Evolutionary conservation across 2,888 invertebrate species (phyloP).

Genomic region (Creontiades dilutus): DNA sequence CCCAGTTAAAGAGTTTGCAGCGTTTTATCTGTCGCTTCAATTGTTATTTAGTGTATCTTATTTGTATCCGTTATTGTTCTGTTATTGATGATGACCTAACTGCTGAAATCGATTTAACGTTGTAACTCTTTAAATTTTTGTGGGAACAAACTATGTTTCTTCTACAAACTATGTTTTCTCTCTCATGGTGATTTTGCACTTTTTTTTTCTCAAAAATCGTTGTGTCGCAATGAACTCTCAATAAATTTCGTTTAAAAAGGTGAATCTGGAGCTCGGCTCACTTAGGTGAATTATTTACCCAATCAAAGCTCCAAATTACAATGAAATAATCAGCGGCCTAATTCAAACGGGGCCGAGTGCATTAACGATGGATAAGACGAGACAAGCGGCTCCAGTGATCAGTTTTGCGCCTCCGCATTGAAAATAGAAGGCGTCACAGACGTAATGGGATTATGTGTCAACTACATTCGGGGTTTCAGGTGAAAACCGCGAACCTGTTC

Average conservation of each 20-base stretch:
- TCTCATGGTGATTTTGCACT: no score
- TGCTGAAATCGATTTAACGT: no score
- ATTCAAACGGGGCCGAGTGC: neutral
- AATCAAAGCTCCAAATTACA: neutral
- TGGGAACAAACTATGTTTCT: no score
- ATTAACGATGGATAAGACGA: neutral
- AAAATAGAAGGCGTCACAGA: constrained; percentile 7
- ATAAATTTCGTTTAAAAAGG: neutral
- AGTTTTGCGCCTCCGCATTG: neutral
- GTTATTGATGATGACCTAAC: no score
- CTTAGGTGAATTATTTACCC: neutral
- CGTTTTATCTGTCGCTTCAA: no score
- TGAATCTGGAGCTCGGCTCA: neutral
- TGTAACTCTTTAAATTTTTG: no score
- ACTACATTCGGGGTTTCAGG: constrained; percentile 9
- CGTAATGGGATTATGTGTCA: constrained; percentile 19
- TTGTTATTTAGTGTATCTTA: no score
- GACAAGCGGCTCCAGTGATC: neutral
- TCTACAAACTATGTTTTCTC: no score
- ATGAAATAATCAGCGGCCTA: neutral
- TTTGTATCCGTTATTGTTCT: no score
- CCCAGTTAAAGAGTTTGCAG: no score
- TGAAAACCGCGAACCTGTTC: neutral
- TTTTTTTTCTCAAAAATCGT: no score
- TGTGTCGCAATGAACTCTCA: no score